Percentiles rank a stretch among this genome's conserved stretches.
These are phyloP conservation scores for Imbricaverruca yamaguchii DNA, from an alignment of 2,888 invertebrate species.

Conservation along the genomic window DNA sequence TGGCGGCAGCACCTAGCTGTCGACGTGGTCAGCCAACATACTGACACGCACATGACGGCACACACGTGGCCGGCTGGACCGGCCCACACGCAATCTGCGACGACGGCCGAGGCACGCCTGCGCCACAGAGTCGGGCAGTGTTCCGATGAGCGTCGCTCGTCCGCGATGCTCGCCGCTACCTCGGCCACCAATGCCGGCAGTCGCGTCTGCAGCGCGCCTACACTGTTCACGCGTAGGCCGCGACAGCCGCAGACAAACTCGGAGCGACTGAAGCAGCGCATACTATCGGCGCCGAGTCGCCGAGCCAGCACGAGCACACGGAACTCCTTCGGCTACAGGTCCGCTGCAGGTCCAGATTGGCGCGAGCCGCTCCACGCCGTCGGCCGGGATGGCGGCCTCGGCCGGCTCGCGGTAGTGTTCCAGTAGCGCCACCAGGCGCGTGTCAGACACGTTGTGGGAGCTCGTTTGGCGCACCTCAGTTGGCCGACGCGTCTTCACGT, in stretches of 20 bases:
- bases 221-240: constrained; percentile 31
- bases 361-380: constrained; percentile 84
- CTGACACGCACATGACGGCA: not conserved
- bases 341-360: constrained; percentile 78
- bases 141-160: too few relatives aligned
- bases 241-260: constrained; percentile 71
- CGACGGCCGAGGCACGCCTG: too few relatives aligned
- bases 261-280: constrained; percentile 83
- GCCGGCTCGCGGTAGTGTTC: constrained; percentile 74
- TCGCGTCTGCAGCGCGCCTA: constrained; percentile 45
- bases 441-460: not conserved
- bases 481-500: not conserved
- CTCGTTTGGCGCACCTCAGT: not conserved
- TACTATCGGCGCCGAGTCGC: constrained; percentile 89
- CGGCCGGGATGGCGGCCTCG: constrained; percentile 82
- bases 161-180: constrained; percentile 41
- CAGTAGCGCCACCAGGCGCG: constrained; percentile 49
- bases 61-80: not conserved
- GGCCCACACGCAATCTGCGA: too few relatives aligned
- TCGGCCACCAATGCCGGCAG: constrained; percentile 75
- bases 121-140: too few relatives aligned
- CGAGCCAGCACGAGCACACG: constrained; percentile 85
- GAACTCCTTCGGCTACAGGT: constrained; percentile 57
- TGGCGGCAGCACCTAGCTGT: not conserved
- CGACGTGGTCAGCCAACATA: not conserved